Conservation (phyloP, 2,113 vertebrate species). For the Burhinus oedicnemus region DNA sequence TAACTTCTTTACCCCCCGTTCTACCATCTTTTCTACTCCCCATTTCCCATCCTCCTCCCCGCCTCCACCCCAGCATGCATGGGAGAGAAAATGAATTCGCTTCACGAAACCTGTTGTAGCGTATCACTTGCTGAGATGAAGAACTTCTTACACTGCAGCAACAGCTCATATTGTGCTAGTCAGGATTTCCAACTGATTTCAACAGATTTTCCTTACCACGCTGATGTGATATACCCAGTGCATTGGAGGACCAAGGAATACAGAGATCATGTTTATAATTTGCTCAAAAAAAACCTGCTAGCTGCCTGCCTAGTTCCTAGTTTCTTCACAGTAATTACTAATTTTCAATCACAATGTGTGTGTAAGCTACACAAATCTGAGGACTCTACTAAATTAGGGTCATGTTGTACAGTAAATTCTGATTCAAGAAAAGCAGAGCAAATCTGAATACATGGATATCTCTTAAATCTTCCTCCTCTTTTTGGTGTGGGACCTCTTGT, state of each 20-base stretch:
- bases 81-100: conserved; percentile 64
- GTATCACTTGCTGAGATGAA: conserved; percentile 64
- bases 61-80: background rate
- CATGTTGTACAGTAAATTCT: background rate
- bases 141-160: conserved; percentile 65
- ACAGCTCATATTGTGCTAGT: conserved; percentile 68
- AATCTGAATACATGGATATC: background rate
- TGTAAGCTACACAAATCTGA: background rate
- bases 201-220: conserved; percentile 57
- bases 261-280: conserved; percentile 38
- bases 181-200: conserved; percentile 68
- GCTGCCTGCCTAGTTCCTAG: conserved; percentile 9
- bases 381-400: background rate
- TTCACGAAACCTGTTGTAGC: conserved; percentile 66
- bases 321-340: conserved; percentile 21
- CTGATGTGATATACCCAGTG: conserved; percentile 58
- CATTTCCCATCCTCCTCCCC: background rate
- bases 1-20: background rate
- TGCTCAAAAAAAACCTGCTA: conserved; percentile 22
- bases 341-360: background rate
- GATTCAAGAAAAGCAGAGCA: background rate
- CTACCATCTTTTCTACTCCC: background rate
- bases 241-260: conserved; percentile 31
- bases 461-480: background rate
- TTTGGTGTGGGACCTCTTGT: conserved; percentile 30